Evolutionary conservation across 2,797 vertebrate genomes (phyloP), one percentile per base, ranked within the genome.

Genomic region (Argyrosomus regius): DNA sequence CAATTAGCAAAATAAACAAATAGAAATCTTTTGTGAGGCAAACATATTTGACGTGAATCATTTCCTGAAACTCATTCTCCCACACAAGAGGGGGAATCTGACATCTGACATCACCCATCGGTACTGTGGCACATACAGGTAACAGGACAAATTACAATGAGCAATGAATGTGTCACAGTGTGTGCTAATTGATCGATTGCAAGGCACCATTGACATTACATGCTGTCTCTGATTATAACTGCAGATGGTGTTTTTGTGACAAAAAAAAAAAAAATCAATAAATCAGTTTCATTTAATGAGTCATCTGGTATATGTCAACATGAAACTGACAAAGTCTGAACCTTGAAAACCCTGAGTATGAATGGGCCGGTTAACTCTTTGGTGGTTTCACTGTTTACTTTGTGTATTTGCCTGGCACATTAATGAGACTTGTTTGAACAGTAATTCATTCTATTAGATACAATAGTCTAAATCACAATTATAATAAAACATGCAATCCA

Each of bases 231-330:
- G 68, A 66, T 77, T 50, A 45, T 71, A 53, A 58, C n/a, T 77
- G 50, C 60, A 62, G 53, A 80, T 28, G 67, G 17, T 82, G 63
- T 77, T 52, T 28, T 63, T 49, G 43, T 59, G 43, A 45, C 31
- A 72, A 31, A 73, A 35, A 35, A 39, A 39, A 39, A 31, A 31
- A 31, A 39, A 66, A 74, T 78, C 73, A 77, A 82, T 82, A 60
- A 52, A 84, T 79, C 4, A 3, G 13, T 63, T 78, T 68, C 0
- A n/a, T 53, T 75, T 41, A 41, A 60, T 78, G 56, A 86, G 63
- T 82, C 49, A 83, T 61, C 48, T 14, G 18, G 13, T 50, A 22
- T 26, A 46, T 56, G 65, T 74, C 67, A 70, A 71, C n/a, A 53
- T 35, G n/a, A 70, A 52, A 56, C 52, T 77, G 43, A 54, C 58